Base-by-base conservation (phyloP, 2,888 invertebrate genomes). In the Eulithis prunata region DNA sequence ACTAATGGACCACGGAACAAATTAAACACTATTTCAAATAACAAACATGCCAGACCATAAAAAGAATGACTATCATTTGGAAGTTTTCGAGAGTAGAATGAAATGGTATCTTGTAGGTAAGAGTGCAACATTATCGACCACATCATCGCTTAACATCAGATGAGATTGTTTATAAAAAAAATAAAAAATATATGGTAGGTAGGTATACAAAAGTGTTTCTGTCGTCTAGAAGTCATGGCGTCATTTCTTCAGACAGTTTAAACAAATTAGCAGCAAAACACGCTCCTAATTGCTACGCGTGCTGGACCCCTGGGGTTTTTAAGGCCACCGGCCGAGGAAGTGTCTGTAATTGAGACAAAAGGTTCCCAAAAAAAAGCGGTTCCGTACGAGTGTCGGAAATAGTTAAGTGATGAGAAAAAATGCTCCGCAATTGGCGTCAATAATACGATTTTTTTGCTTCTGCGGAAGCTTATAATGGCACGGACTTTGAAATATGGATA, bases 361-460 rank as follows among this genome's bases (percentile, higher is more conserved):
- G 57, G 51, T 46, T 6, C 57, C 38, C 12, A 60, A 61, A 60
- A 66, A 54, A 47, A 32, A 32, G 12, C 12, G 43, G 64, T 62
- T 64, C 64, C 61, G 53, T 52, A 62, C 59, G 57, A 70, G 69
- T 69, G 68, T 70, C 75, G 75, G 73, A 75, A 75, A 71, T 70
- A 61, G 63, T 55, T 62, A 69, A 68, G 61, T 62, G 66, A 52
- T 70, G 62, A 58, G 62, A 28, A 65, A 71, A 71, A 72, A 64
- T 52, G 14, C 59, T 52, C 41, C 57, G n/a, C n/a, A 68, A 55
- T 71, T 63, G 66, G 66, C 63, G 62, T 60, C 63, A 68, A 60
- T 66, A 55, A 61, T 57, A 41, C 55, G 28, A 64, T n/a, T 66
- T 72, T 71, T 73, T 69, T 71, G 66, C 63, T 60, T 45, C 54